phyloP scores from a whole-genome alignment of 2,888 invertebrate genomes.

The Clanis bilineata region DNA sequence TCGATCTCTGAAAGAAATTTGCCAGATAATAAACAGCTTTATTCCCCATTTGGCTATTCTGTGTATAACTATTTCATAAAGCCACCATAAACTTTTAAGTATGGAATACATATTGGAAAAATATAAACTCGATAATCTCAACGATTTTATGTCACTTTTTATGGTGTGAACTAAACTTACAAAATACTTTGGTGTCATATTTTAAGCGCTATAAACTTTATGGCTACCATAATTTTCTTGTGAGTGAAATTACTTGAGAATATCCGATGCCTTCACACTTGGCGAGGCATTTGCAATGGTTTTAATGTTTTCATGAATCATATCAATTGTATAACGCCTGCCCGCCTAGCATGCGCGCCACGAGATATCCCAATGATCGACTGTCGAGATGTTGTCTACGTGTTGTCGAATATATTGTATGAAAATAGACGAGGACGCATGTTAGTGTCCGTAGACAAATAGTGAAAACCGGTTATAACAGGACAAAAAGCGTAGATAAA shows the following conservation, averaged over 20 bases:
- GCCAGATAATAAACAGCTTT: too few relatives aligned
- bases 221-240: constrained; percentile 9
- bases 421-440: too few relatives aligned
- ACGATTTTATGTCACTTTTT: constrained; percentile 22
- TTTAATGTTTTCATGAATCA: not conserved
- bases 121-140: constrained; percentile 23
- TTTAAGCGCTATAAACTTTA: constrained; percentile 18
- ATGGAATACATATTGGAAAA: constrained; percentile 21
- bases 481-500: too few relatives aligned
- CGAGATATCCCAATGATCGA: too few relatives aligned
- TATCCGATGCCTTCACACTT: constrained; percentile 12
- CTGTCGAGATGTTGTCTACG: too few relatives aligned
- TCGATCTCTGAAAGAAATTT: not conserved
- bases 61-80: not conserved
- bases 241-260: constrained; percentile 14
- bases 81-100: not conserved
- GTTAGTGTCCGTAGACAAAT: too few relatives aligned
- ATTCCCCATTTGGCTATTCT: not conserved
- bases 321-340: not conserved
- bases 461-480: too few relatives aligned
- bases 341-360: too few relatives aligned
- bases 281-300: constrained; percentile 9
- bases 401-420: too few relatives aligned
- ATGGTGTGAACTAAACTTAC: constrained; percentile 22
- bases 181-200: constrained; percentile 19